Evolutionary conservation across 2,888 invertebrate species (phyloP), one percentile per base, ranked within the genome.

Genomic region (Digitonthophagus gazella): DNA sequence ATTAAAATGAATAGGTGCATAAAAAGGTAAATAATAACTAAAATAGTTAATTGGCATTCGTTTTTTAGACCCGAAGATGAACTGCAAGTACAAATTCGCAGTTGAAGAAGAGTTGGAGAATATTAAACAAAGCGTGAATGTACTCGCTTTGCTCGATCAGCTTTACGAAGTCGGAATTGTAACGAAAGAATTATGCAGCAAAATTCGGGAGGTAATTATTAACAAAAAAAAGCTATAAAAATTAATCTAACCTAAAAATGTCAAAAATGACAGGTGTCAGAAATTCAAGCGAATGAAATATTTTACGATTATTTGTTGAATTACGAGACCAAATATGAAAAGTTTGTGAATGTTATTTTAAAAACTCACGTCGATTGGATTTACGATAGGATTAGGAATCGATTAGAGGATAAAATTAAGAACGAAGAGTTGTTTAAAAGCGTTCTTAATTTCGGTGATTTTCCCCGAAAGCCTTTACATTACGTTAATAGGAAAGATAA

Each of bases 401-500:
- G 22, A 2, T 54, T 70, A 19, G 64, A 18, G 11, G 58, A 67
- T 56, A 55, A 70, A 6, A 28, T 65, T 14, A 67, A 65, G 65
- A 18, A 55, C 22, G 82, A 18, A 80, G 80, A 73, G 63, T 67
- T 66, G 80, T 80, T 65, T 79, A 79, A 58, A 76, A 86, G 86
- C 73, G 83, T 84, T 72, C 83, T 87, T 57, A 85, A 86, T 67
- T 80, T 83, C 67, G 88, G 88, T 56, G 86, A 87, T 73, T 86
- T 89, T 70, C 89, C 89, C 1, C 78, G 86, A 71, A 77, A 86
- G 65, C 88, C 88, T 0, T 83, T 84, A 2, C 85, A 87, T 75
- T 86, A 87, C 77, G 85, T 88, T 6, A 80, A 81, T 28, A 82
- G 89, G 72, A 74, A 73, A n/a, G 77, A 78, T 69, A 80, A 86